Conservation (phyloP, 2,113 vertebrate genomes). For the Tragelaphus imberbis region DNA sequence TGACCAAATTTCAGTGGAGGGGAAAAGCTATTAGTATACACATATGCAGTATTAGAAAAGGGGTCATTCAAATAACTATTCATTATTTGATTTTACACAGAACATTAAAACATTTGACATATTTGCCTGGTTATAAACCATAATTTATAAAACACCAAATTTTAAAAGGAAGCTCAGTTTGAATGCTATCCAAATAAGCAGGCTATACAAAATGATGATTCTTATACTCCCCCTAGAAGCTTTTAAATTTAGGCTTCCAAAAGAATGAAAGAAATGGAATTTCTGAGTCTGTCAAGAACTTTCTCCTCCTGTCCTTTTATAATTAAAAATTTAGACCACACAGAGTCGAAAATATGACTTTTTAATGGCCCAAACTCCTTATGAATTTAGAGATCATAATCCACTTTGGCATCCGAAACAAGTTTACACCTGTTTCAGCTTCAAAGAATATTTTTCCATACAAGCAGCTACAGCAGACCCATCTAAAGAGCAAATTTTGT, state of each 20-base stretch:
- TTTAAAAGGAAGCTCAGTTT: conserved; percentile 28
- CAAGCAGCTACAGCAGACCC: background rate
- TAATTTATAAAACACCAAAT: conserved; percentile 9
- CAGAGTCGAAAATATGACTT: background rate
- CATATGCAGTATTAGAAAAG: background rate
- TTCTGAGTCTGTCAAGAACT: background rate
- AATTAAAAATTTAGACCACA: conserved; percentile 15
- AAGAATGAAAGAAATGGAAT: background rate
- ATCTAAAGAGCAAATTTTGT: background rate
- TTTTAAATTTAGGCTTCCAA: background rate
- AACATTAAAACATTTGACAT: conserved; percentile 33
- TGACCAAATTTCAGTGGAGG: background rate
- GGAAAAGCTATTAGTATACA: background rate
- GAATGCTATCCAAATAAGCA: conserved; percentile 33
- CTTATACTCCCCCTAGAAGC: background rate
- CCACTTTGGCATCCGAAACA: background rate
- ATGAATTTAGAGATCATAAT: conserved; percentile 1
- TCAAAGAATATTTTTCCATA: background rate
- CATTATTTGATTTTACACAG: conserved; percentile 2
- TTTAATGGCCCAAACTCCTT: conserved; percentile 2
- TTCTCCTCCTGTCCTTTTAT: background rate
- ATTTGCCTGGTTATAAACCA: conserved; percentile 25
- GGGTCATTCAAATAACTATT: background rate
- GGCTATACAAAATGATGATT: background rate
- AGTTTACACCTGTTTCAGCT: background rate